Conservation (phyloP, 1,140 invertebrate species). For the Euwallacea fornicatus region DNA sequence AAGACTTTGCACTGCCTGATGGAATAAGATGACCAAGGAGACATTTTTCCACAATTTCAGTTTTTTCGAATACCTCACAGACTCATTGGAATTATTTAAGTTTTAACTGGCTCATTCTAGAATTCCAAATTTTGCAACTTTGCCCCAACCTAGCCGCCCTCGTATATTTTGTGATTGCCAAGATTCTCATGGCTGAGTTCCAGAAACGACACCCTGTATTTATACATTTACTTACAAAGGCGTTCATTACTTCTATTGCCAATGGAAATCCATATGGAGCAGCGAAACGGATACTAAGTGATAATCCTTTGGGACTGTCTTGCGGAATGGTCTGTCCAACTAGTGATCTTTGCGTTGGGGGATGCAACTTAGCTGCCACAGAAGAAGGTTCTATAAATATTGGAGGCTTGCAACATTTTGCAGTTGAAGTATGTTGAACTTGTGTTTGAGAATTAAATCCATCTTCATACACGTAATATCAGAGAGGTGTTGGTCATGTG, state of each 20-base stretch:
- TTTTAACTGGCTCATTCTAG: neutral
- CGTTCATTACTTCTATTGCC: slow-evolving; percentile 94
- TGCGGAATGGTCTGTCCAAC: slow-evolving; percentile 99
- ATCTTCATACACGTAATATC: too few species aligned
- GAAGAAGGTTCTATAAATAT: slow-evolving; percentile 99
- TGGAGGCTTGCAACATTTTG: slow-evolving; percentile 96
- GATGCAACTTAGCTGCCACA: slow-evolving; percentile 91
- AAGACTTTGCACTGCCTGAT: too few species aligned
- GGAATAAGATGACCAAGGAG: too few species aligned
- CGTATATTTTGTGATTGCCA: too few species aligned
- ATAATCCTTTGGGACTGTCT: slow-evolving; percentile 94
- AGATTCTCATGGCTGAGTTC: too few species aligned
- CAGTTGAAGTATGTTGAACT: slow-evolving; percentile 70
- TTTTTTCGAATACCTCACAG: too few species aligned
- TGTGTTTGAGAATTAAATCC: neutral
- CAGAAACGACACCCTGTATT: neutral
- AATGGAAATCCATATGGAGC: slow-evolving; percentile 97
- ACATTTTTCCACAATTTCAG: too few species aligned
- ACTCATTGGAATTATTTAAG: neutral
- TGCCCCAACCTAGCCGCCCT: too few species aligned
- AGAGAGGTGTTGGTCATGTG: too few species aligned
- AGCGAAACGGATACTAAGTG: slow-evolving; percentile 93
- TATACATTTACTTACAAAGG: slow-evolving; percentile 40
- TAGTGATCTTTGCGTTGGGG: slow-evolving; percentile 96
- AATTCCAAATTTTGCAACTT: too few species aligned